phyloP scores from a whole-genome alignment of 2,797 vertebrate species.

The Crenichthys baileyi region DNA sequence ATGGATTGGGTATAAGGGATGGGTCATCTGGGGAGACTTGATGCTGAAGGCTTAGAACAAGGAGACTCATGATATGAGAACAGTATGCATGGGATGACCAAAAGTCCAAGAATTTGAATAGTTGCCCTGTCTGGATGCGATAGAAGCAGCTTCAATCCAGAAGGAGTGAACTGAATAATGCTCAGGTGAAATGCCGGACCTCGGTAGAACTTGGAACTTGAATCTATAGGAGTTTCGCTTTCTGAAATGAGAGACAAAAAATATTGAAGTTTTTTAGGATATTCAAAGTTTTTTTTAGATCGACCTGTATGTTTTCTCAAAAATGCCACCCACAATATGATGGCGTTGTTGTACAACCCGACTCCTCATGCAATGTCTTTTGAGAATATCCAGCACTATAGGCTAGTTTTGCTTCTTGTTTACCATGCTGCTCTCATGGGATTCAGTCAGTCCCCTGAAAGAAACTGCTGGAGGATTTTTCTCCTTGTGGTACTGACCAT shows the following conservation, averaged over 20 bases:
- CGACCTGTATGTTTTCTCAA: neutral
- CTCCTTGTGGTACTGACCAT: conserved; percentile 22
- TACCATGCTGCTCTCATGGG: conserved; percentile 45
- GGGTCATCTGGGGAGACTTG: too few species aligned
- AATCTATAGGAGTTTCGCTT: neutral
- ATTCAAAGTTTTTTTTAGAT: neutral
- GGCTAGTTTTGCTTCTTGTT: conserved; percentile 58
- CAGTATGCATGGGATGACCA: too few species aligned
- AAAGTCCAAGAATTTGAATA: too few species aligned
- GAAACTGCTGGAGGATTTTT: conserved; percentile 26
- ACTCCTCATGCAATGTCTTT: neutral
- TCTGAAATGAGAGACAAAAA: neutral
- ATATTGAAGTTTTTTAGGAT: neutral
- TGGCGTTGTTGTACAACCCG: too few species aligned
- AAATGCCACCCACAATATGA: neutral
- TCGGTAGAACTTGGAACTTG: too few species aligned
- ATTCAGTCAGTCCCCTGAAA: conserved; percentile 54
- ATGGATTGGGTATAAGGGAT: too few species aligned
- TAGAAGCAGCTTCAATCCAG: too few species aligned
- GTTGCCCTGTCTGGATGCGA: too few species aligned
- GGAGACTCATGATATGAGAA: too few species aligned
- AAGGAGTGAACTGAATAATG: too few species aligned
- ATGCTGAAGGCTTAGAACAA: too few species aligned
- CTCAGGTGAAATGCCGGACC: too few species aligned
- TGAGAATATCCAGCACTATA: conserved; percentile 18